Evolutionary conservation across 2,888 invertebrate species (phyloP).

Genomic region (Nipponacmea schrenckii): DNA sequence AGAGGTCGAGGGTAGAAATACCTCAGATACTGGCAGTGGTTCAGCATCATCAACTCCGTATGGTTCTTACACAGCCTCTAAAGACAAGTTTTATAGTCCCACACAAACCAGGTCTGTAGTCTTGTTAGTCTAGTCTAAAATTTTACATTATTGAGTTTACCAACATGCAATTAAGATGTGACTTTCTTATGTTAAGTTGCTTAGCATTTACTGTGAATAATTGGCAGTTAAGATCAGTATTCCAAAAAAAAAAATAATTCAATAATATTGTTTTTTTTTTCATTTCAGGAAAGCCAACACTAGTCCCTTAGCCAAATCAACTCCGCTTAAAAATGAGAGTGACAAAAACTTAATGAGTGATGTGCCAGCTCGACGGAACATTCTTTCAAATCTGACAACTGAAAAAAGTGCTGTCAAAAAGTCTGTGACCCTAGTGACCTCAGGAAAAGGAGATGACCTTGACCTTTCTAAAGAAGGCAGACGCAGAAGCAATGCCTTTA

Average conservation of each 20-base stretch:
- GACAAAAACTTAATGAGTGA: neutral
- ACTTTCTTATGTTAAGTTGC: too few species aligned
- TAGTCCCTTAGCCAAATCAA: slow-evolving; percentile 21
- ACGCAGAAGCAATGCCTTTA: slow-evolving; percentile 15
- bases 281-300: neutral
- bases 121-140: too few species aligned
- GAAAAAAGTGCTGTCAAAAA: neutral
- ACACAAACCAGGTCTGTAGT: neutral
- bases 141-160: too few species aligned
- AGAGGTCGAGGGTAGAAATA: slow-evolving; percentile 25
- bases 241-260: too few species aligned
- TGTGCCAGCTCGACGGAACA: neutral
- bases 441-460: neutral
- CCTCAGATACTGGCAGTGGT: slow-evolving; percentile 6
- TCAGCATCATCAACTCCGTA: slow-evolving; percentile 22
- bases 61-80: slow-evolving; percentile 21
- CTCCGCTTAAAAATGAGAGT: slow-evolving; percentile 13
- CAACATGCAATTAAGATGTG: too few species aligned
- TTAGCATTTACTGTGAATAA: too few species aligned
- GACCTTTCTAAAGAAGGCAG: neutral
- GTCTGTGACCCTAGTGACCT: neutral
- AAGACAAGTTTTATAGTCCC: neutral
- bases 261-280: neutral
- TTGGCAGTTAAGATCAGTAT: too few species aligned
- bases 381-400: neutral